Percentiles rank a stretch among this genome's conserved stretches.
phyloP scores from a whole-genome alignment of 2,888 invertebrate species.

The Helicoverpa assulta region DNA sequence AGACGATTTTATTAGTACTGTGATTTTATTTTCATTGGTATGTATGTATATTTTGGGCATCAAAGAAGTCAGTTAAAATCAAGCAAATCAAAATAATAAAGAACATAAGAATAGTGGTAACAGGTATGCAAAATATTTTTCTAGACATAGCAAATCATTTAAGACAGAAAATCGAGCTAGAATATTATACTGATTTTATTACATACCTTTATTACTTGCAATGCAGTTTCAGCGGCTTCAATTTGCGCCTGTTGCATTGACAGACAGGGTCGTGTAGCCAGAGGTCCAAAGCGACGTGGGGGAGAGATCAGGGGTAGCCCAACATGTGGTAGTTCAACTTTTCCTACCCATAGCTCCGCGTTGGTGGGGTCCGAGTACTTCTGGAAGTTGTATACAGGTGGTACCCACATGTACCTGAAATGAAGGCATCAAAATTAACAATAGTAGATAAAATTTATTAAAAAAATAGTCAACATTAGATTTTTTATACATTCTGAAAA shows the following conservation, averaged over 20 bases:
- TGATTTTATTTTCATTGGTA: too few species aligned
- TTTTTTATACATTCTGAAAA: too few species aligned
- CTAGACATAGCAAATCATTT: too few species aligned
- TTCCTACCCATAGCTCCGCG: constrained; percentile 75
- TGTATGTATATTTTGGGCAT: too few species aligned
- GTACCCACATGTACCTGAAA: constrained; percentile 80
- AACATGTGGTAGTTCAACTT: constrained; percentile 79
- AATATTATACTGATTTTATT: neutral
- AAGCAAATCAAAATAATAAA: too few species aligned
- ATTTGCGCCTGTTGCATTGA: constrained; percentile 77
- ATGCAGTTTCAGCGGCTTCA: constrained; percentile 79
- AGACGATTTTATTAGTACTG: too few species aligned
- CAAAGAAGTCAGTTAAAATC: too few species aligned
- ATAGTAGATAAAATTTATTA: too few species aligned
- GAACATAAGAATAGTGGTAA: too few species aligned
- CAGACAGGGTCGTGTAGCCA: constrained; percentile 72
- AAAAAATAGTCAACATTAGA: too few species aligned
- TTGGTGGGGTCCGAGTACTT: constrained; percentile 73
- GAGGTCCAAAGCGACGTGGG: constrained; percentile 76
- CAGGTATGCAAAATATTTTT: too few species aligned
- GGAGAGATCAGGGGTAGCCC: constrained; percentile 73
- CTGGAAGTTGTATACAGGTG: constrained; percentile 79
- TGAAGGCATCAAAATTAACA: too few species aligned
- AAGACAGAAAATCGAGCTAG: neutral
- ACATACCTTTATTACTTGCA: constrained; percentile 79